Conservation (phyloP, 2,797 vertebrate genomes). For the Furcifer pardalis region DNA sequence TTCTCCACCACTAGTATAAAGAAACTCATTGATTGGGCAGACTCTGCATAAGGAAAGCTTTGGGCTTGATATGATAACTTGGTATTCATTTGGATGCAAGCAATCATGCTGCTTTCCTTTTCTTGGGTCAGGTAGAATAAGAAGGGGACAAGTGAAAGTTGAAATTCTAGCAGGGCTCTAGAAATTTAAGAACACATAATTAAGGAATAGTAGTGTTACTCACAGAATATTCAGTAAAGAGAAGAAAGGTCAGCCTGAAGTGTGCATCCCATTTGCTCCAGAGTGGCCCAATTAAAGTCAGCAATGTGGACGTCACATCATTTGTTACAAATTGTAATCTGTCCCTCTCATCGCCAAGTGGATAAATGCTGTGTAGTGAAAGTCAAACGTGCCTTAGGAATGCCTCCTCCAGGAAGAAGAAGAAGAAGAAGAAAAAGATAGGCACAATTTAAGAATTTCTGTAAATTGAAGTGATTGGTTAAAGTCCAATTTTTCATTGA, state of each 20-base stretch:
- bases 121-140: background rate
- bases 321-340: conserved; percentile 1
- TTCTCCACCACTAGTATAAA: too few relatives aligned
- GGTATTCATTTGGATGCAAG: background rate
- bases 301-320: background rate
- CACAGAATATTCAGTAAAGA: background rate
- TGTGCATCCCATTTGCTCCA: background rate
- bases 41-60: background rate
- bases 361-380: background rate
- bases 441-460: background rate
- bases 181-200: background rate
- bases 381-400: conserved; percentile 9
- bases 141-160: background rate
- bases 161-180: background rate
- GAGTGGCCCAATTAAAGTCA: conserved; percentile 8
- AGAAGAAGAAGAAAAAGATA: background rate
- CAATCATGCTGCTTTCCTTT: background rate
- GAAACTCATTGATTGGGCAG: background rate
- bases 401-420: background rate
- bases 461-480: background rate
- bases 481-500: background rate
- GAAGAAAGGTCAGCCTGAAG: background rate
- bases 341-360: background rate
- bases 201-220: background rate
- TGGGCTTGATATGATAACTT: background rate